A percentile compares a stretch with the other conserved stretches of the same genome.
Evolutionary conservation across 2,888 invertebrate genomes (phyloP).

Genomic region (Lathronympha strigana): DNA sequence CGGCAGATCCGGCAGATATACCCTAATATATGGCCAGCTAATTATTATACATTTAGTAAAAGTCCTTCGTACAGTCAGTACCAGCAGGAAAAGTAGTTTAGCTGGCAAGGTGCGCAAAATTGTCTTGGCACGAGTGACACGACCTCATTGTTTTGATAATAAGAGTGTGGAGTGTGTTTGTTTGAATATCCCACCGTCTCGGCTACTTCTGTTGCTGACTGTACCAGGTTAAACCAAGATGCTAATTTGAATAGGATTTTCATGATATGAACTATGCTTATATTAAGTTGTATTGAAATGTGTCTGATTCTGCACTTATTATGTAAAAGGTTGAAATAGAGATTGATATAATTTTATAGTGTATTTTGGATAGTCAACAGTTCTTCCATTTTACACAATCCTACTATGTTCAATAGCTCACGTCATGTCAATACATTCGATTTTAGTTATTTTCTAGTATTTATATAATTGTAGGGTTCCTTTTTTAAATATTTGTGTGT

Average conservation of each 20-base stretch:
- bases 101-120: no score
- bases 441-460: slow-evolving; percentile 35
- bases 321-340: not conserved
- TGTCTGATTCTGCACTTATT: slow-evolving; percentile 15
- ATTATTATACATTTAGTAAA: not conserved
- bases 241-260: not conserved
- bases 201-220: no score
- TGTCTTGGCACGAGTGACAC: no score
- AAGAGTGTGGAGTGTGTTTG: no score
- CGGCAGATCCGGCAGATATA: no score
- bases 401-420: slow-evolving; percentile 12
- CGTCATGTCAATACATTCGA: slow-evolving; percentile 25
- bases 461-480: slow-evolving; percentile 32
- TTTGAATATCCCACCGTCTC: no score
- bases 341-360: slow-evolving; percentile 17
- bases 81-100: no score
- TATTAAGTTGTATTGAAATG: not conserved
- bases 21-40: no score
- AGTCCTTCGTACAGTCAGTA: no score
- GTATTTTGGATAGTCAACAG: slow-evolving; percentile 19
- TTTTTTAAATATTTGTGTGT: slow-evolving; percentile 37
- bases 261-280: slow-evolving; percentile 5
- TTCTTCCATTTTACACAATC: slow-evolving; percentile 27
- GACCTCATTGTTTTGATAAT: no score
- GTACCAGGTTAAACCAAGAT: not conserved